A percentile compares a stretch with the other conserved stretches of the same genome.
These are phyloP conservation scores for Hydroisotoma schaefferi DNA, from an alignment of 2,888 invertebrate genomes.

Conservation along the genomic window DNA sequence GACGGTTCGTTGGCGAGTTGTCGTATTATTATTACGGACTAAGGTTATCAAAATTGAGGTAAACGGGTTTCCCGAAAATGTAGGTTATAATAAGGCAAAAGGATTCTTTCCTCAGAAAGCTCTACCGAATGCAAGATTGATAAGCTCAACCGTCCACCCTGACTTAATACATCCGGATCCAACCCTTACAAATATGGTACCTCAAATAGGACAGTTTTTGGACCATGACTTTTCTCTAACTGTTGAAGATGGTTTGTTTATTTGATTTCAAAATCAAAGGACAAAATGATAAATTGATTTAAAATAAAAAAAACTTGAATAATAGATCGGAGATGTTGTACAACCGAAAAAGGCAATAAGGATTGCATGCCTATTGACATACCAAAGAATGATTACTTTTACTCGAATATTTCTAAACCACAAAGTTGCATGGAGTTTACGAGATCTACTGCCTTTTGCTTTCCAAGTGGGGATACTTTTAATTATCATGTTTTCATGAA, in stretches of 20 bases:
- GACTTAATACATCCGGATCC: slow-evolving; percentile 32
- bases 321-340: slow-evolving; percentile 36
- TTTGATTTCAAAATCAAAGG: not conserved
- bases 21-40: too few species aligned
- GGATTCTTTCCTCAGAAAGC: slow-evolving; percentile 26
- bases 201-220: slow-evolving; percentile 28
- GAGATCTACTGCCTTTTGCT: slow-evolving; percentile 45
- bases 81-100: slow-evolving; percentile 32
- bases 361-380: slow-evolving; percentile 45
- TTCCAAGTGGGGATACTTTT: slow-evolving; percentile 36
- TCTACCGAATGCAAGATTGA: slow-evolving; percentile 34
- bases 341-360: slow-evolving; percentile 26
- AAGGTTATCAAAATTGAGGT: too few species aligned
- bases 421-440: slow-evolving; percentile 47
- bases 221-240: slow-evolving; percentile 19
- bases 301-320: not conserved
- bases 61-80: not conserved
- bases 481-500: not conserved
- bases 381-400: slow-evolving; percentile 41
- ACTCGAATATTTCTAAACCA: slow-evolving; percentile 30
- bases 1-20: too few species aligned
- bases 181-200: slow-evolving; percentile 38
- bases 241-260: not conserved
- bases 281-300: not conserved
- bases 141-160: slow-evolving; percentile 35